Evolutionary conservation across 2,888 invertebrate genomes (phyloP), one percentile per base, ranked within the genome.

Genomic region (Proisotoma minuta): DNA sequence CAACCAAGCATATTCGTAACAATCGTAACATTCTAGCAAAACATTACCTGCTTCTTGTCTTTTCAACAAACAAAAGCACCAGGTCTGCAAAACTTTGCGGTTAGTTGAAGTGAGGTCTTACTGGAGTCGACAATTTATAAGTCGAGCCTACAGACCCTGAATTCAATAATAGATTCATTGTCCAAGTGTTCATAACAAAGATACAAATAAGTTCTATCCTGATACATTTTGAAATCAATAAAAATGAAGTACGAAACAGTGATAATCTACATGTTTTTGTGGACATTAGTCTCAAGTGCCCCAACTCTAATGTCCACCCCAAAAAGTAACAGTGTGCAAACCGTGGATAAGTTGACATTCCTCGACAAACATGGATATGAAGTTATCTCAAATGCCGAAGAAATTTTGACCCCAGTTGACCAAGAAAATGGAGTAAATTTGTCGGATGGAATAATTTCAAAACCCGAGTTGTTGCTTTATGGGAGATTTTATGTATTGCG

Each of bases 311-410:
- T 4, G 20, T 4, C 50, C 23, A 5, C 23, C 18, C 10, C 12
- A 22, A 3, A 10, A 3, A 47, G 18, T 47, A 47, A 47, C n/a
- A n/a, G 18, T 47, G 34, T 12, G 8, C 34, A 8, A 34, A 24
- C 5, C 10, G 50, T 3, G 3, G 23, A 22, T 23, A 50, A 50
- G 29, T 54, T 54, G 29, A 20, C 15, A 10, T 29, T 54, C 20
- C 39, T 54, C 39, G 53, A 22, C 15, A 18, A 54, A 20, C 34
- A 54, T 8, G 53, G 53, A 5, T 54, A 54, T 23, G 53, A 54
- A 34, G 53, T 54, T 54, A 23, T 54, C 53, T 54, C 53, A 15
- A 39, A 29, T 3, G 22, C 53, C 39, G 53, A 54, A 23, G 53
- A 54, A 20, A 28, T 54, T 22, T 22, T 54, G 2, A 34, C 53